A percentile compares a stretch with the other conserved stretches of the same genome.
Conservation (phyloP, 2,888 invertebrate species). For the Pelosia muscerda region DNA sequence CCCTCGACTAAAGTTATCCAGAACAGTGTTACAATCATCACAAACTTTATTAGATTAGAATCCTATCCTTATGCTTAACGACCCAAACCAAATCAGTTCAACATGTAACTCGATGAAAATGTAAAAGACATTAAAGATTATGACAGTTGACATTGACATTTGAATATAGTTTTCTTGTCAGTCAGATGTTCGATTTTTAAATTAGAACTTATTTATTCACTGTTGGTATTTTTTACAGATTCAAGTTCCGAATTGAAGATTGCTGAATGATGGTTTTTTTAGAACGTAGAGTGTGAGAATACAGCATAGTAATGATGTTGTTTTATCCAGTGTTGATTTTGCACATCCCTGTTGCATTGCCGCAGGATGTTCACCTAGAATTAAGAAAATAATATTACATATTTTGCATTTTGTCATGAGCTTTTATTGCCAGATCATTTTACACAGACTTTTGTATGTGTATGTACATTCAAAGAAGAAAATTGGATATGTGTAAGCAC, state of each 20-base stretch:
- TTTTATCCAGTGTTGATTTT: conserved; percentile 72
- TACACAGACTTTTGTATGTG: too few relatives aligned
- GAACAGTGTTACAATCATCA: conserved; percentile 5
- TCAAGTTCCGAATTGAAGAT: conserved; percentile 72
- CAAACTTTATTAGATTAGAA: conserved; percentile 30
- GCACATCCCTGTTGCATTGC: conserved; percentile 84
- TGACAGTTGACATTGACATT: conserved; percentile 25
- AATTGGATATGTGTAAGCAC: too few relatives aligned
- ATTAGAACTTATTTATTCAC: conserved; percentile 33
- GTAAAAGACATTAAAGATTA: conserved; percentile 41
- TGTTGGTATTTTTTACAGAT: conserved; percentile 27
- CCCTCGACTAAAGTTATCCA: conserved; percentile 5
- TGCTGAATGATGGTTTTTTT: conserved; percentile 57
- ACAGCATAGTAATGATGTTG: conserved; percentile 66
- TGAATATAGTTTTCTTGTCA: conserved; percentile 29
- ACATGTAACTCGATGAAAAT: conserved; percentile 37
- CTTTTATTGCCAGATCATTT: too few relatives aligned
- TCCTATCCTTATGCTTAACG: conserved; percentile 36
- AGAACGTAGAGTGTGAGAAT: conserved; percentile 62
- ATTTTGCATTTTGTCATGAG: not conserved
- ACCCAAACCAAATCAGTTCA: conserved; percentile 42
- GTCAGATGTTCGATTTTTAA: conserved; percentile 29
- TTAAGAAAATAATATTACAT: conserved; percentile 25
- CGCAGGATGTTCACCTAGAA: conserved; percentile 80
- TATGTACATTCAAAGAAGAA: too few relatives aligned